These are phyloP conservation scores for Aurelia sp. DNA, from an alignment of 30 jellyfish, hydroid and myxozoan species.

Conservation along the genomic window DNA sequence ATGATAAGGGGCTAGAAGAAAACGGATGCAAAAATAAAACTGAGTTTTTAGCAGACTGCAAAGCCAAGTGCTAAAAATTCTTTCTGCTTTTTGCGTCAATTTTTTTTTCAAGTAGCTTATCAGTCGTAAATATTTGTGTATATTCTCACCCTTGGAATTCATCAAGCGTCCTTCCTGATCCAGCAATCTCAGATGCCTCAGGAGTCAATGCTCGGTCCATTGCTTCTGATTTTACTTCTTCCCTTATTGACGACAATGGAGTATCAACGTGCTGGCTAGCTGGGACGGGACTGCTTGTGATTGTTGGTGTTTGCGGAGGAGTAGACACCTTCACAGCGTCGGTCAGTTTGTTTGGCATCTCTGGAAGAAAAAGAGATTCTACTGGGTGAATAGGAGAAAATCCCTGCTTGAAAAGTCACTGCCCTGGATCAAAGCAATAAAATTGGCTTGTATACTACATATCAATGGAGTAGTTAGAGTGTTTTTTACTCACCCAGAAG, in stretches of 20 bases:
- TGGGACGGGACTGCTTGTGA: conserved; percentile 7
- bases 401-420: no score
- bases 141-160: conserved; percentile 41
- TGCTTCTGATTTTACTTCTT: conserved; percentile 35
- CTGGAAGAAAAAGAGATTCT: not conserved
- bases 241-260: conserved; percentile 56
- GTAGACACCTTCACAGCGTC: conserved; percentile 24
- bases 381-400: no score
- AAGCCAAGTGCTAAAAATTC: not conserved
- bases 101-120: not conserved
- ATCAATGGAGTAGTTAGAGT: no score
- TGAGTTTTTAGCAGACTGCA: not conserved
- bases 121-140: not conserved
- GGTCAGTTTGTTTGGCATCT: not conserved
- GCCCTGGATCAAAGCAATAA: no score
- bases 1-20: no score
- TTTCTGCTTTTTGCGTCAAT: no score
- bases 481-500: no score
- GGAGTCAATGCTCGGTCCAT: conserved; percentile 47
- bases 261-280: conserved; percentile 15
- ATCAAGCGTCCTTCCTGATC: conserved; percentile 10
- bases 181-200: conserved; percentile 14
- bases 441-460: no score
- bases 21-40: no score
- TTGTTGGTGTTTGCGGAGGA: conserved; percentile 60